Conservation (phyloP, 2,113 vertebrate genomes). For the Eulemur rufifrons region DNA sequence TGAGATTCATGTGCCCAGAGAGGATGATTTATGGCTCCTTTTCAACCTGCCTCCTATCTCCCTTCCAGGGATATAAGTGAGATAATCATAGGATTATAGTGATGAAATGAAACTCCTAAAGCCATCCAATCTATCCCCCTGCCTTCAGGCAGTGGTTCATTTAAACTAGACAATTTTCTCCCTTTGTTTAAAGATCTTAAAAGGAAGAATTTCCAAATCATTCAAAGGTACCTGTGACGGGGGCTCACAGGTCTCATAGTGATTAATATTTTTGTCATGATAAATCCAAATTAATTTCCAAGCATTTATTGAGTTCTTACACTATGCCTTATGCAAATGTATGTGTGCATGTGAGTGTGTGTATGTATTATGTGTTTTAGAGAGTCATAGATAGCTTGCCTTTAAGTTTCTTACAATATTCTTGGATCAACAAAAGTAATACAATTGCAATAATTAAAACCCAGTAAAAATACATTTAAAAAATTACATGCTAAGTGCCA, state of each 20-base stretch:
- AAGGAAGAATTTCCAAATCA: conserved; percentile 73
- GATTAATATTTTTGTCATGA: conserved; percentile 66
- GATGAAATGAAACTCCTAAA: conserved; percentile 75
- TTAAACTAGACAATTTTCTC: conserved; percentile 69
- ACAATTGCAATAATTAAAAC: not conserved
- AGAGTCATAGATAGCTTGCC: not conserved
- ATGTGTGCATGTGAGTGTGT: not conserved
- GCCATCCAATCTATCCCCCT: conserved; percentile 56
- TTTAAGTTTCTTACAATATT: not conserved
- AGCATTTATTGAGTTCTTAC: conserved; percentile 27
- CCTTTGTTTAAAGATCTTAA: conserved; percentile 77
- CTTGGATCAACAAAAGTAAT: not conserved
- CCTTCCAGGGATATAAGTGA: conserved; percentile 63
- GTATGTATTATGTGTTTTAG: not conserved
- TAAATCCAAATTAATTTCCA: conserved; percentile 64
- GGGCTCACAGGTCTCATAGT: conserved; percentile 7
- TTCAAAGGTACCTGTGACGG: conserved; percentile 57
- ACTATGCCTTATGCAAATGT: not conserved
- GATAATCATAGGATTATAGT: conserved; percentile 74
- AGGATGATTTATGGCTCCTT: conserved; percentile 71
- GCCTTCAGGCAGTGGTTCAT: conserved; percentile 70
- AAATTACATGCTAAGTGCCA: not conserved
- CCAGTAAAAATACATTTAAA: not conserved
- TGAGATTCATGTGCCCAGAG: not conserved
- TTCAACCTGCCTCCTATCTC: conserved; percentile 61